Evolutionary conservation across 2,113 vertebrate species (phyloP).

Genomic region (Psilopsiagon aymara): DNA sequence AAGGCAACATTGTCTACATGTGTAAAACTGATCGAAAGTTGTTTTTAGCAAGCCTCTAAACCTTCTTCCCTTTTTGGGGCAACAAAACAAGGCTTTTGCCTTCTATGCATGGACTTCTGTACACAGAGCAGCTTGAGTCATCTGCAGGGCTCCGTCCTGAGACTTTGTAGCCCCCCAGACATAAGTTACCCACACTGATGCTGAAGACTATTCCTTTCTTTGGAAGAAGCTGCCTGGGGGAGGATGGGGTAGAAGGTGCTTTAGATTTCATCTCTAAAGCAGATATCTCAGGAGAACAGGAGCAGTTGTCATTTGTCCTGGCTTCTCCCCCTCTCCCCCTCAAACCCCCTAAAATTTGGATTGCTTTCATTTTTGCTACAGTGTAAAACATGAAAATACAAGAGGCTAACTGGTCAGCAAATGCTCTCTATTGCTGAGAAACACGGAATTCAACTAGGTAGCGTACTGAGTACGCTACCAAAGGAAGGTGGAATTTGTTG

Average conservation of each 20-base stretch:
- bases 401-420: neutral
- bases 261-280: neutral
- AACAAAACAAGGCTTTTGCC: neutral
- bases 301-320: neutral
- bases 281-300: neutral
- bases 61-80: slow-evolving; percentile 19
- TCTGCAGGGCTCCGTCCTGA: neutral
- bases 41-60: slow-evolving; percentile 40
- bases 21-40: neutral
- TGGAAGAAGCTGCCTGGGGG: neutral
- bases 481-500: neutral
- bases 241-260: neutral
- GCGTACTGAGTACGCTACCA: neutral
- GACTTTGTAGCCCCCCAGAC: neutral
- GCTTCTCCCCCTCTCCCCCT: rapidly evolving
- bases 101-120: neutral
- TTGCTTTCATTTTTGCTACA: neutral
- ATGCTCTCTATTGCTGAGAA: neutral
- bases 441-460: neutral
- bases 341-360: neutral
- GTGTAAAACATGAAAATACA: neutral
- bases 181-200: neutral
- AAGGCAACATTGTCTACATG: slow-evolving; percentile 21
- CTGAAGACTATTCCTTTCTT: slow-evolving; percentile 4
- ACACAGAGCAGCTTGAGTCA: neutral